These are phyloP conservation scores for Myotis planiceps DNA, from an alignment of 2,797 vertebrate species.

Conservation along the genomic window DNA sequence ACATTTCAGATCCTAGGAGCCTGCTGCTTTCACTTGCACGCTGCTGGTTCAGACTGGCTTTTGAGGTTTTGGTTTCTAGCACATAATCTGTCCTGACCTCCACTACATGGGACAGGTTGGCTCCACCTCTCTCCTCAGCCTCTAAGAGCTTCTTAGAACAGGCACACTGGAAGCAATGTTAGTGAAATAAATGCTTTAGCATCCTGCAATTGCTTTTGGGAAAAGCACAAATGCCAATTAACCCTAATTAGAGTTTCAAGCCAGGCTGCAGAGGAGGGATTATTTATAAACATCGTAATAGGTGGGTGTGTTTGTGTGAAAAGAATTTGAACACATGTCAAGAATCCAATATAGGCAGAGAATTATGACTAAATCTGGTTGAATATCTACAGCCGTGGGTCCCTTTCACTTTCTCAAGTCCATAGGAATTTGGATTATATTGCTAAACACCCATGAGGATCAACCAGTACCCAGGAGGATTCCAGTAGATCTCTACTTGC, in stretches of 20 bases:
- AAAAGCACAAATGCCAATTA: constrained; percentile 5
- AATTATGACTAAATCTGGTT: neutral
- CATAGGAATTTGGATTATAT: neutral
- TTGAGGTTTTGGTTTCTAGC: neutral
- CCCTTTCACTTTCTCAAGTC: neutral
- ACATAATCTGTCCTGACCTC: neutral
- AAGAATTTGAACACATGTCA: constrained; percentile 38
- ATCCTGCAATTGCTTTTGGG: neutral
- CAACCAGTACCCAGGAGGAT: neutral
- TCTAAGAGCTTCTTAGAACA: neutral
- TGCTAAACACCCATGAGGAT: neutral
- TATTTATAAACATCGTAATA: constrained; percentile 50
- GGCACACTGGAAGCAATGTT: neutral
- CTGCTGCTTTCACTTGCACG: neutral
- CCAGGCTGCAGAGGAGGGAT: constrained; percentile 19
- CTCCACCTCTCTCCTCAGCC: neutral
- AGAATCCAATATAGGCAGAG: neutral
- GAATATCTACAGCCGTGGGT: neutral
- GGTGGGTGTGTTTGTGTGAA: constrained; percentile 42
- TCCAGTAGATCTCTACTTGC: neutral
- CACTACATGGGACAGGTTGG: neutral
- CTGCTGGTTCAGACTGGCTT: neutral
- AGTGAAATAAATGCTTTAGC: neutral
- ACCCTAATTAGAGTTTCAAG: constrained; percentile 44
- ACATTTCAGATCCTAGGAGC: neutral